These are phyloP conservation scores for Sceloporus tristichus DNA, from an alignment of 2,113 vertebrate species.

Conservation along the genomic window DNA sequence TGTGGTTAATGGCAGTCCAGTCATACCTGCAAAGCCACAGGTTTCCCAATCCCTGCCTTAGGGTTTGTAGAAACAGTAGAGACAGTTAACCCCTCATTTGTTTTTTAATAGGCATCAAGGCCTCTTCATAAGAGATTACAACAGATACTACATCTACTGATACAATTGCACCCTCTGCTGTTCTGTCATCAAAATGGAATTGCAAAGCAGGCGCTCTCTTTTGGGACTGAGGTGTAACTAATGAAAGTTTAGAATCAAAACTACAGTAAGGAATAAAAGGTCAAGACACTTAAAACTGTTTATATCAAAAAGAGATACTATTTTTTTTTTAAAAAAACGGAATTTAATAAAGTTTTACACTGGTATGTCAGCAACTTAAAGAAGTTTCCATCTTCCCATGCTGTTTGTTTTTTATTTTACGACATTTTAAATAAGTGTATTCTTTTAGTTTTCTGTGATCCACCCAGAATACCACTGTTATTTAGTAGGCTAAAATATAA, in stretches of 20 bases:
- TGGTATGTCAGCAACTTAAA: no score
- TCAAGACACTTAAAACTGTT: no score
- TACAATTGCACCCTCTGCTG: conserved; percentile 43
- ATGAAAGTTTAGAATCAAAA: conserved; percentile 25
- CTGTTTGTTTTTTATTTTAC: no score
- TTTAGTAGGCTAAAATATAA: neutral
- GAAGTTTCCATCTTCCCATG: no score
- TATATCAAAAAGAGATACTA: no score
- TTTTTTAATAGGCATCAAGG: neutral
- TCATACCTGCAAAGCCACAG: neutral
- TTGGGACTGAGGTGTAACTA: neutral
- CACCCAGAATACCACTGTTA: neutral
- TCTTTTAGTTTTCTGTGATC: neutral
- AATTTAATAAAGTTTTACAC: neutral
- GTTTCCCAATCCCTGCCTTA: neutral
- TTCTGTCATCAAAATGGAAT: neutral
- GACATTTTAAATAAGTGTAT: neutral
- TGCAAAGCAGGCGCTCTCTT: neutral
- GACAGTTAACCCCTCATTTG: neutral
- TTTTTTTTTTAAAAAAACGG: no score
- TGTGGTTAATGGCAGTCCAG: neutral
- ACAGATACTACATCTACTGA: neutral
- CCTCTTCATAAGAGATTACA: neutral
- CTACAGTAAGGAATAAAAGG: neutral
- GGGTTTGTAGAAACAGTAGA: neutral